Conservation (phyloP, 1,140 invertebrate genomes). For the Archivesica marissinica region DNA sequence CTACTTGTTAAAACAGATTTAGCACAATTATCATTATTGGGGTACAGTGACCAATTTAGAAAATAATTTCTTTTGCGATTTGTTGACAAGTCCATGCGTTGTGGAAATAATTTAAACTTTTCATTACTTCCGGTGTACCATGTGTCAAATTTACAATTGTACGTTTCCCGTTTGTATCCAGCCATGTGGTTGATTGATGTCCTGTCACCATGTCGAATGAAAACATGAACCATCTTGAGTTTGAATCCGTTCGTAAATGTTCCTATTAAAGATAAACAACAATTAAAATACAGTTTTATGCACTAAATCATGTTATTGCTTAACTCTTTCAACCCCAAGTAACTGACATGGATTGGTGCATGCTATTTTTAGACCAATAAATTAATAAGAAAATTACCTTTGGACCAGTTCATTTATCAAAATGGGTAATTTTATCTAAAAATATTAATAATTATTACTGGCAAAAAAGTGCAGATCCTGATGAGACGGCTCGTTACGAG, state of each 20-base stretch:
- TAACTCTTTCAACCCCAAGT: too few relatives aligned
- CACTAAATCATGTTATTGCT: too few relatives aligned
- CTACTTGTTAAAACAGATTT: constrained; percentile 89
- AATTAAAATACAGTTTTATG: too few relatives aligned
- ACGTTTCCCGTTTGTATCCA: constrained; percentile 87
- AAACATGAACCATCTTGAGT: constrained; percentile 90
- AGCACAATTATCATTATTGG: constrained; percentile 86
- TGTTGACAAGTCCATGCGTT: constrained; percentile 54
- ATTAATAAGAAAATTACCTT: too few relatives aligned
- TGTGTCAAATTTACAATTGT: constrained; percentile 89
- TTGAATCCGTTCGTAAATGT: constrained; percentile 87
- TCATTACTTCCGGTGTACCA: constrained; percentile 72
- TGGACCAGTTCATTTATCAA: too few relatives aligned
- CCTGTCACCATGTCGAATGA: constrained; percentile 94
- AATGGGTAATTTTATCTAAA: too few relatives aligned
- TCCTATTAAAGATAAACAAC: too few relatives aligned
- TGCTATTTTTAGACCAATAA: too few relatives aligned
- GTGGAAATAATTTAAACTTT: constrained; percentile 65
- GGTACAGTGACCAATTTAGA: constrained; percentile 91
- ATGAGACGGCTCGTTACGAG: too few relatives aligned
- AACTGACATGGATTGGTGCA: too few relatives aligned
- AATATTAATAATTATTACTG: too few relatives aligned
- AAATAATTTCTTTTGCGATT: constrained; percentile 87
- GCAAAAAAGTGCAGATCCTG: too few relatives aligned
- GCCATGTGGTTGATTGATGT: constrained; percentile 92